Percentiles rank a stretch among this genome's conserved stretches.
Evolutionary conservation across 2,113 vertebrate species (phyloP).

Genomic region (Orycteropus afer): DNA sequence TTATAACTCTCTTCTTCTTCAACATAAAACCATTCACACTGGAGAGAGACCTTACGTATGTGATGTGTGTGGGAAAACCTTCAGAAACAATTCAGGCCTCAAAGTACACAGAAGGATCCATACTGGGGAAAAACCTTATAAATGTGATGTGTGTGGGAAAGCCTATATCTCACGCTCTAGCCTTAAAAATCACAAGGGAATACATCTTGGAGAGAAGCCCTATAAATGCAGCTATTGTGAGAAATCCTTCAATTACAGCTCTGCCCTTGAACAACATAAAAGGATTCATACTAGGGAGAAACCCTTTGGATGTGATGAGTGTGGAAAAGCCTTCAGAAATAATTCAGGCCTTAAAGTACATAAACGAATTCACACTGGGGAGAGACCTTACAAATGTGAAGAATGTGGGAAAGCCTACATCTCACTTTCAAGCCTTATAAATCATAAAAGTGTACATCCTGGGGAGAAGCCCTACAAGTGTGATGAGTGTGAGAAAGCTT

Average conservation of each 20-base stretch:
- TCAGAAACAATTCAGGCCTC: conserved; percentile 81
- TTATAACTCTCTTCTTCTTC: conserved; percentile 79
- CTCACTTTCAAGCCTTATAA: conserved; percentile 81
- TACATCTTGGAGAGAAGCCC: conserved; percentile 81
- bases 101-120: conserved; percentile 81
- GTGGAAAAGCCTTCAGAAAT: conserved; percentile 83
- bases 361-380: conserved; percentile 82
- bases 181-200: conserved; percentile 83
- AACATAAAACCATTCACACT: conserved; percentile 81
- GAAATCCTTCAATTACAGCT: conserved; percentile 82
- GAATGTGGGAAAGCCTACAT: conserved; percentile 84
- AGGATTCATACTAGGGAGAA: conserved; percentile 82
- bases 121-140: conserved; percentile 83
- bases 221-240: conserved; percentile 81
- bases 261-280: conserved; percentile 80
- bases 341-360: conserved; percentile 83
- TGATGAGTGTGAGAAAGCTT: conserved; percentile 87
- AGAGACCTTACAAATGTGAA: conserved; percentile 83
- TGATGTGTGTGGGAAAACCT: conserved; percentile 82
- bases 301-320: conserved; percentile 82
- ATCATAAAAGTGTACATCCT: conserved; percentile 86
- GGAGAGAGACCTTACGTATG: conserved; percentile 81
- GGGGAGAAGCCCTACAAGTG: conserved; percentile 84
- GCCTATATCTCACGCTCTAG: conserved; percentile 82
- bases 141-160: conserved; percentile 82